Evolutionary conservation across 2,113 vertebrate species (phyloP), one percentile per base, ranked within the genome.

Genomic region (Calyptommatus sinebrachiatus): DNA sequence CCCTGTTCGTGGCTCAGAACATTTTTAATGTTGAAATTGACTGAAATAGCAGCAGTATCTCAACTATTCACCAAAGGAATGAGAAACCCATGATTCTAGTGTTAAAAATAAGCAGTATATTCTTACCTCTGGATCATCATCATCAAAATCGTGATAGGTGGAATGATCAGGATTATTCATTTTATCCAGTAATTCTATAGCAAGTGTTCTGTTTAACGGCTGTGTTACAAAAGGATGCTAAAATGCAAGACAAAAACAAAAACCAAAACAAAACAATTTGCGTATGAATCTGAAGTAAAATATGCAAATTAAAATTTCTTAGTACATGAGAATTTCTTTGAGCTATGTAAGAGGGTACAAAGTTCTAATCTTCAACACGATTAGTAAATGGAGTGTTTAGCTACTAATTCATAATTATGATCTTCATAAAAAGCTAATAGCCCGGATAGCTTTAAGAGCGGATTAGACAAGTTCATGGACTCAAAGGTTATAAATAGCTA

Each of bases 151-250:
- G 63, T 97, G 97, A 88, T 93, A 99, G 82, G 94, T 96, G 89
- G 95, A 96, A 95, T 98, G 97, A 94, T 99, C 98, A 16, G 98
- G 98, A 94, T 99, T 99, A 93, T 93, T 99, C 94, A 97, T 95
- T 93, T 99, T 99, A 94, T 99, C 98, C 90, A 99, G 75, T 35
- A 99, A 95, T 89, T 99, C 98, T 29, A 99, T 99, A 60, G 98
- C 98, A 80, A 99, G 94, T 7, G 97, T 97, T 78, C 98, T 92
- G 83, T 96, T 99, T 93, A 99, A 94, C 20, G 97, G 98, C 85
- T 99, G 98, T 1, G 97, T 97, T 89, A 99, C 96, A 90, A 99
- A 99, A 0, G 97, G 98, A 88, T 99, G 97, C 98, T 99, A 92
- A 91, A 91, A 85, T 72, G 77, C 26, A 90, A 91, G 90, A 81